Base-by-base conservation (phyloP, 2,888 invertebrate species). In the Limulus polyphemus region DNA sequence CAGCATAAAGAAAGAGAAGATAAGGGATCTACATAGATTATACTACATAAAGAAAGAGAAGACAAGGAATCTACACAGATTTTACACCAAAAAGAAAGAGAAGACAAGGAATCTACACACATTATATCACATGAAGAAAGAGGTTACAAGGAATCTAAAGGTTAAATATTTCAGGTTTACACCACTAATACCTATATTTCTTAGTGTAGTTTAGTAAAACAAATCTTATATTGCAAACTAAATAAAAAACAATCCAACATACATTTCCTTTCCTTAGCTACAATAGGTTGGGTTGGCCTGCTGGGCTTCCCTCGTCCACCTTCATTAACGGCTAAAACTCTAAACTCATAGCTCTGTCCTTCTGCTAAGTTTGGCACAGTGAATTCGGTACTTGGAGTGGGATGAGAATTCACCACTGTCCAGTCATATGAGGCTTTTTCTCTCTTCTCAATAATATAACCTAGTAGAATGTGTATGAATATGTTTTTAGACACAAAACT, bases 241-340 rank as follows among this genome's bases (percentile, higher is more conserved):
- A 32, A 32, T 32, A 2, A 50, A 50, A n/a, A n/a, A 50, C 2
- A n/a, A 50, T 50, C 5, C 2, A 50, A 60, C 64, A 62, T 48
- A 83, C 87, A 83, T 73, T 89, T 83, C 76, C 91, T 91, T 61
- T 89, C 86, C 74, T 90, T 85, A 10, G 93, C 92, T 57, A 84
- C 84, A 70, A 94, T 88, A 10, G 91, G 85, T 73, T 93, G 91
- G 5, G 95, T 94, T 5, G 97, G 90, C 76, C 90, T 93, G 74
- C 94, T 94, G 50, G 98, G 97, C 76, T 91, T 90, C 59, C 98
- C 95, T 56, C 92, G 90, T 52, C 99, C 99, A 57, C 95, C 97
- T 77, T 93, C 94, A 77, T 99, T 99, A 50, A 97, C 89, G 49
- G 98, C 99, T 63, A 84, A 83, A 12, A 95, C 89, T 65, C 97